phyloP scores from a whole-genome alignment of 2,797 vertebrate species.

The Darevskia nairensis region DNA sequence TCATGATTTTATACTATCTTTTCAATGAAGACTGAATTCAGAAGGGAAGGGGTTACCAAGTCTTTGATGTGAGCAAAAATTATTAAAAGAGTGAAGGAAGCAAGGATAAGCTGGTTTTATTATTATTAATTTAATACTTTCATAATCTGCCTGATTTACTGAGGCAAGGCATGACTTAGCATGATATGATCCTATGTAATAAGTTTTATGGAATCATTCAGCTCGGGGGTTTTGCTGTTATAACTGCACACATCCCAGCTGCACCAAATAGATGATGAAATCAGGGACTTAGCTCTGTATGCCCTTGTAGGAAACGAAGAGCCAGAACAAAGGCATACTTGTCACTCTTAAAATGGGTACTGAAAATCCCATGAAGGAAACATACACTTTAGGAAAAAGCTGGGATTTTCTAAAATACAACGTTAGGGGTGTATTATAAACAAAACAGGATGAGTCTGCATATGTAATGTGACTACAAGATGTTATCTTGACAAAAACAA shows the following conservation, averaged over 20 bases:
- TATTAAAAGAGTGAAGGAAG: constrained; percentile 65
- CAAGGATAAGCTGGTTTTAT: constrained; percentile 58
- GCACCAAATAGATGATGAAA: constrained; percentile 29
- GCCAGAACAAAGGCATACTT: constrained; percentile 40
- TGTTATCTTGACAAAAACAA: neutral
- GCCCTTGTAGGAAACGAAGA: constrained; percentile 29
- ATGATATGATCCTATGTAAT: constrained; percentile 62
- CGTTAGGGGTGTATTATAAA: neutral
- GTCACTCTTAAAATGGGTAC: neutral
- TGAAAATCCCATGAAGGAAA: neutral
- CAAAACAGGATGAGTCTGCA: neutral
- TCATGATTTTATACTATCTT: neutral
- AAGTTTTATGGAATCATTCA: constrained; percentile 65
- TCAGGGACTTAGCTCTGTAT: constrained; percentile 40
- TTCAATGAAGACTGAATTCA: constrained; percentile 16
- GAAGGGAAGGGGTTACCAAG: constrained; percentile 62
- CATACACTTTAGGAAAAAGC: neutral
- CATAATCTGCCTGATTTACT: constrained; percentile 68
- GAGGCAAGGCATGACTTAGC: constrained; percentile 55
- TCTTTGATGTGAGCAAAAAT: constrained; percentile 36
- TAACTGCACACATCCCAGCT: constrained; percentile 59
- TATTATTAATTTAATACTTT: constrained; percentile 77
- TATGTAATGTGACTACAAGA: neutral
- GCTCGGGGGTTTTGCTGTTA: constrained; percentile 55
- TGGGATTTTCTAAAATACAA: neutral